Evolutionary conservation across 1,140 invertebrate genomes (phyloP).

Genomic region (Drosophila pachea): DNA sequence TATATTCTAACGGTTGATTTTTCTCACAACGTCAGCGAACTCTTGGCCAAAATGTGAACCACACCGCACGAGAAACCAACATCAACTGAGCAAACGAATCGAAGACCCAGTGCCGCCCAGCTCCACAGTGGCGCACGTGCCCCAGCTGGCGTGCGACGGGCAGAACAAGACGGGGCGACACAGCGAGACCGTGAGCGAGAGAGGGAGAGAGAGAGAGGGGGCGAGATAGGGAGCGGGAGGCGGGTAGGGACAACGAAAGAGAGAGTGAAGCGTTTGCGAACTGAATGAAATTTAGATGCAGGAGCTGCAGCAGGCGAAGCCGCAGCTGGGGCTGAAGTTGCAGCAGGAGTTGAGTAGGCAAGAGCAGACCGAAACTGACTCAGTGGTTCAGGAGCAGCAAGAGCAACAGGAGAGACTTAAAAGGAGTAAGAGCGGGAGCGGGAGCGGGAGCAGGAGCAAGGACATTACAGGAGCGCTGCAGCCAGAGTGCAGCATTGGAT

Average conservation of each 20-base stretch:
- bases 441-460: constrained; percentile 3
- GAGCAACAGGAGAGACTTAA: background rate
- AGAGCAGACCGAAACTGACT: background rate
- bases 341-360: background rate
- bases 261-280: constrained; percentile 13
- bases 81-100: constrained; percentile 56
- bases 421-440: background rate
- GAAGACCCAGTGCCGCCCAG: constrained; percentile 4
- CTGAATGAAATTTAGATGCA: constrained; percentile 18
- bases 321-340: constrained; percentile 4
- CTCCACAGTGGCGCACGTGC: constrained; percentile 45
- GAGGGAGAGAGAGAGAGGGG: constrained; percentile 3
- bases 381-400: background rate
- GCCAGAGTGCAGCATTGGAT: too few relatives aligned
- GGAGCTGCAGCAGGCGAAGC: background rate
- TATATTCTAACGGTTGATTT: constrained; percentile 17
- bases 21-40: constrained; percentile 19
- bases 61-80: constrained; percentile 63
- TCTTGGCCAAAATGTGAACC: constrained; percentile 47
- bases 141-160: constrained; percentile 36
- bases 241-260: background rate
- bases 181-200: background rate
- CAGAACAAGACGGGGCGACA: too few relatives aligned
- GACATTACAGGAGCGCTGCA: constrained; percentile 26
- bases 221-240: background rate